Evolutionary conservation across 2,797 vertebrate species (phyloP).

Genomic region (Poecile montanus): DNA sequence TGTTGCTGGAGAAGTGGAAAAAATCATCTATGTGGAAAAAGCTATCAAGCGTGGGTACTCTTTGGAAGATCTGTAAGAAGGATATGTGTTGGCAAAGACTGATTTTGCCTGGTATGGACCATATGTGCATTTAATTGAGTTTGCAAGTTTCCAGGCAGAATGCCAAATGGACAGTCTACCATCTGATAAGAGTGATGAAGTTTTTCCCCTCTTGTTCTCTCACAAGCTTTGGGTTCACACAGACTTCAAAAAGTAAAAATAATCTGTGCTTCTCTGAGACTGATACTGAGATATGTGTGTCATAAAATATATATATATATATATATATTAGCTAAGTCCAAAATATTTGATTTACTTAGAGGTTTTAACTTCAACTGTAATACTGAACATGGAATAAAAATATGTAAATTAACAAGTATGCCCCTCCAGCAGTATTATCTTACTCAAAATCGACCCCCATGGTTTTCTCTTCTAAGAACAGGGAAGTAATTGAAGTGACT

Average conservation of each 20-base stretch:
- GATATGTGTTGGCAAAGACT: constrained; percentile 64
- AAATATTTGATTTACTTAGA: background rate
- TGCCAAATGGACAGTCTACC: constrained; percentile 67
- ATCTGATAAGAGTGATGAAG: constrained; percentile 56
- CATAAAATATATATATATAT: background rate
- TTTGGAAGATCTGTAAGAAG: constrained; percentile 46
- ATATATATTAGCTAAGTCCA: background rate
- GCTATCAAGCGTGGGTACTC: background rate
- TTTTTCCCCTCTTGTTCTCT: constrained; percentile 20
- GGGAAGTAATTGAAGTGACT: background rate
- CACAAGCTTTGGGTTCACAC: background rate
- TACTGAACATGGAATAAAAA: background rate
- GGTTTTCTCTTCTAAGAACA: background rate
- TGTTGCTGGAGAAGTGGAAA: constrained; percentile 32
- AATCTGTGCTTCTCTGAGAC: background rate
- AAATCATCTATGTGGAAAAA: constrained; percentile 46
- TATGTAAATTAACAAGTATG: background rate
- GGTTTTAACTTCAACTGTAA: background rate
- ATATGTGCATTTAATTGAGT: constrained; percentile 78
- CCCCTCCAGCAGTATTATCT: background rate
- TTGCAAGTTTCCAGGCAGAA: constrained; percentile 73
- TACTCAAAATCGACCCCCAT: background rate
- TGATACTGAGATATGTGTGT: background rate
- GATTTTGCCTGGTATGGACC: constrained; percentile 63
- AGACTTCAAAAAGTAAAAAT: background rate